These are phyloP conservation scores for Scotopteryx bipunctaria DNA, from an alignment of 2,888 invertebrate species.

Conservation along the genomic window DNA sequence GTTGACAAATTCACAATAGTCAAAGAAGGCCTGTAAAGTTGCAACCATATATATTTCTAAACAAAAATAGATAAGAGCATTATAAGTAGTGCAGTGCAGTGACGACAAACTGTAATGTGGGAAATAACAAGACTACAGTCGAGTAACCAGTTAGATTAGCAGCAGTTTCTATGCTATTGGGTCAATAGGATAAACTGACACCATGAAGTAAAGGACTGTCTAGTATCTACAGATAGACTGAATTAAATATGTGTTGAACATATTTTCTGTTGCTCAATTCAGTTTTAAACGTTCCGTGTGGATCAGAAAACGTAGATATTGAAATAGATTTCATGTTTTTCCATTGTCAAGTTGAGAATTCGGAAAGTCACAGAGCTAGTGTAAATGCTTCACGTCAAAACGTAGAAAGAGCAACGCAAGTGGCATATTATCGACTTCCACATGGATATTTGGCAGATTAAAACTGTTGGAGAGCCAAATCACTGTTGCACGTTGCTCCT, in stretches of 20 bases:
- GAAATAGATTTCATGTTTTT: neutral
- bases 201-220: too few relatives aligned
- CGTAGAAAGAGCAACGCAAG: neutral
- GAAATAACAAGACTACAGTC: neutral
- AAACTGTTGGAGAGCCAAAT: constrained; percentile 9
- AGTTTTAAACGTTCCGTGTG: too few relatives aligned
- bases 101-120: neutral
- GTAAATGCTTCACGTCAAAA: neutral
- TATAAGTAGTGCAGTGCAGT: neutral
- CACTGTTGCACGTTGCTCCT: constrained; percentile 8
- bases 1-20: neutral
- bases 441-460: constrained; percentile 14
- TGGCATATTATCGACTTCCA: constrained; percentile 7
- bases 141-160: neutral
- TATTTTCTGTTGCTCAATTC: too few relatives aligned
- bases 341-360: neutral
- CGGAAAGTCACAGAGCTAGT: neutral
- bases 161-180: neutral
- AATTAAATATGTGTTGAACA: too few relatives aligned
- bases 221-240: too few relatives aligned
- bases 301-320: too few relatives aligned
- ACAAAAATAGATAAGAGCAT: neutral
- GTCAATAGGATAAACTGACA: too few relatives aligned
- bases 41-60: neutral
- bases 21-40: neutral